These are phyloP conservation scores for Leptopilina boulardi DNA, from an alignment of 1,140 invertebrate species.

Conservation along the genomic window DNA sequence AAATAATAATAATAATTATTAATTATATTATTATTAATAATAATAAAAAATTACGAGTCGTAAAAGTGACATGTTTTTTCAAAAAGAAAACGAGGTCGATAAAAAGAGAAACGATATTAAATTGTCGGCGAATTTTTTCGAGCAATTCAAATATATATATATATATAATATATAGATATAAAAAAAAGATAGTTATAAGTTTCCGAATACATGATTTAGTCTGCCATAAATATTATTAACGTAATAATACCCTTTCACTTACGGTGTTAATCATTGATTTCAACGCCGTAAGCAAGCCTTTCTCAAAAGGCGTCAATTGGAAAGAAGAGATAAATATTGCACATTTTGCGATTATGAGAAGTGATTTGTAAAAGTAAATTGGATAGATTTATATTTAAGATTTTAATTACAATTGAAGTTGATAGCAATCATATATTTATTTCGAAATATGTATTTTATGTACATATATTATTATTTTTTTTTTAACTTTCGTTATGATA, in stretches of 20 bases:
- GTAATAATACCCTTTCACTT: slow-evolving; percentile 21
- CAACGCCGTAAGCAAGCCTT: slow-evolving; percentile 20
- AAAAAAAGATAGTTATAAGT: slow-evolving; percentile 13
- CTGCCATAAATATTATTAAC: slow-evolving; percentile 17
- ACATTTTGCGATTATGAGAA: slow-evolving; percentile 6
- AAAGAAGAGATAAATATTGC: slow-evolving; percentile 32
- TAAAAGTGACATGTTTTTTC: no score
- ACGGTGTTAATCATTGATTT: slow-evolving; percentile 28
- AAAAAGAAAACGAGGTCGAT: not conserved
- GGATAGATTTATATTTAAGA: slow-evolving; percentile 15
- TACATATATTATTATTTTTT: not conserved
- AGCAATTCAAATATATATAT: not conserved
- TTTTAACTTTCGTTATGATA: not conserved
- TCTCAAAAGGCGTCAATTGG: slow-evolving; percentile 16
- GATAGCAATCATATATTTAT: not conserved
- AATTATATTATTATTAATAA: no score
- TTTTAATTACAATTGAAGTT: slow-evolving; percentile 14
- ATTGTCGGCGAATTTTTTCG: not conserved
- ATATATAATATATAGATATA: no score
- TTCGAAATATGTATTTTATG: not conserved
- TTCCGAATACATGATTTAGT: slow-evolving; percentile 15
- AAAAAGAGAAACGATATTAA: slow-evolving; percentile 7
- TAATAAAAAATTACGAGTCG: no score
- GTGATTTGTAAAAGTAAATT: slow-evolving; percentile 27
- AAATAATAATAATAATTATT: no score